phyloP scores from a whole-genome alignment of 2,113 vertebrate species.

The Hyaena hyaena region DNA sequence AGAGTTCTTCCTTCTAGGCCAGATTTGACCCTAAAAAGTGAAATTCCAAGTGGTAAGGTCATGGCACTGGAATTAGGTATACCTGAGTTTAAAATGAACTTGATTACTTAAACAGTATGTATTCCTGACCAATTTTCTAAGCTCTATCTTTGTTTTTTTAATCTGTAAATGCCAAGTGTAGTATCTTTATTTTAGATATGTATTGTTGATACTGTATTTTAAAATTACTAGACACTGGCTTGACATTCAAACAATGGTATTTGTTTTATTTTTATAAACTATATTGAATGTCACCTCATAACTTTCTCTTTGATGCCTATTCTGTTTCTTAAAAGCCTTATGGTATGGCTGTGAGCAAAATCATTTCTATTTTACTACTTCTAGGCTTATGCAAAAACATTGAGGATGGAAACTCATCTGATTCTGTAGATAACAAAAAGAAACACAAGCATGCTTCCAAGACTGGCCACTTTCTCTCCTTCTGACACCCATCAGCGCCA shows the following conservation, averaged over 20 bases:
- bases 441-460: not conserved
- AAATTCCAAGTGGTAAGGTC: not conserved
- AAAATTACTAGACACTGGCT: not conserved
- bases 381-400: not conserved
- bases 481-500: no score
- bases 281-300: not conserved
- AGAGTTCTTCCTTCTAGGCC: not conserved
- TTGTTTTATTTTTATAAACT: slow-evolving; percentile 6
- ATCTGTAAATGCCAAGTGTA: not conserved
- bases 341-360: not conserved
- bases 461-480: not conserved
- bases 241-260: not conserved
- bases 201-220: not conserved
- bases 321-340: not conserved
- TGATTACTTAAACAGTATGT: not conserved
- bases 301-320: not conserved
- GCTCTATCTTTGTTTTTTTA: not conserved
- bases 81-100: not conserved
- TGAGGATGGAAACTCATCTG: not conserved
- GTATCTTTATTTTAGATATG: not conserved
- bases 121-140: not conserved
- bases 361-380: not conserved
- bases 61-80: not conserved
- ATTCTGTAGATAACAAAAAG: not conserved
- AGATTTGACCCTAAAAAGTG: not conserved